phyloP scores from a whole-genome alignment of 1,140 invertebrate genomes.

The Penaeus vannamei region DNA sequence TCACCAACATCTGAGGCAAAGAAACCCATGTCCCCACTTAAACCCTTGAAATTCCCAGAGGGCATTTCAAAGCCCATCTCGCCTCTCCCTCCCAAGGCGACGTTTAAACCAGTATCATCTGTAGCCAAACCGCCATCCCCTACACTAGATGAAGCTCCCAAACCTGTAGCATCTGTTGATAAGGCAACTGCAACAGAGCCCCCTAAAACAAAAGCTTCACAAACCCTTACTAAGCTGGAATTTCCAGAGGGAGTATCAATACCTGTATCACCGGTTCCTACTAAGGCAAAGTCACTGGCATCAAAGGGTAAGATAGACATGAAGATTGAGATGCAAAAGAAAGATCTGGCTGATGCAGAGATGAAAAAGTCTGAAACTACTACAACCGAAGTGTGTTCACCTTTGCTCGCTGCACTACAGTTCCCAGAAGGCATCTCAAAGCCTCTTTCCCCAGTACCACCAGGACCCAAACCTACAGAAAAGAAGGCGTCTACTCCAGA shows the following conservation, averaged over 20 bases:
- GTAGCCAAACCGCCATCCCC: slow-evolving; percentile 7
- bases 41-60: slow-evolving; percentile 24
- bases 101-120: background rate
- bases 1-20: background rate
- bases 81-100: background rate
- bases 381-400: background rate
- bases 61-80: slow-evolving; percentile 31
- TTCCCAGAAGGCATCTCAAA: slow-evolving; percentile 4
- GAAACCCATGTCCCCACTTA: background rate
- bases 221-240: too few relatives aligned
- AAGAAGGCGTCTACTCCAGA: background rate
- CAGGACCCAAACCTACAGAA: background rate
- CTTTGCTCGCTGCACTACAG: background rate
- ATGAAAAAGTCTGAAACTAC: background rate
- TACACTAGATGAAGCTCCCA: background rate
- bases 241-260: too few relatives aligned
- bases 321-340: too few relatives aligned
- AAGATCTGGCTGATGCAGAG: background rate
- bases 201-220: background rate
- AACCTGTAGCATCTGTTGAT: background rate
- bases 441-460: slow-evolving; percentile 10
- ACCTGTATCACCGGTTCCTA: too few relatives aligned
- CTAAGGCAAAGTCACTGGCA: too few relatives aligned
- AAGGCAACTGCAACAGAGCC: background rate
- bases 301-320: too few relatives aligned